Percentiles rank a stretch among this genome's conserved stretches.
Evolutionary conservation across 2,797 vertebrate species (phyloP).

Genomic region (Sciurus vulgaris): DNA sequence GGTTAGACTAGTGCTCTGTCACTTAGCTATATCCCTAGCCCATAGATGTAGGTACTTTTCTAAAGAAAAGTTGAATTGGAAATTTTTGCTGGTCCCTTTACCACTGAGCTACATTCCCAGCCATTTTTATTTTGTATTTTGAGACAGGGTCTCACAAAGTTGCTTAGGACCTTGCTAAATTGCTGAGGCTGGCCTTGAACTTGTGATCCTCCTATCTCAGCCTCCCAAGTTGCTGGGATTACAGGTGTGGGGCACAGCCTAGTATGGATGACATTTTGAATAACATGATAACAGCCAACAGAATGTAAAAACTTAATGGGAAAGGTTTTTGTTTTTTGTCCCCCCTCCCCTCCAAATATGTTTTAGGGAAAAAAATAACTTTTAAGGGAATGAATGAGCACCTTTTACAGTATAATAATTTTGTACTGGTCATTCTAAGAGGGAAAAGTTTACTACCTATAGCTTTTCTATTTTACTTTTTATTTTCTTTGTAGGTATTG

Average conservation of each 20-base stretch:
- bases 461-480: constrained; percentile 41
- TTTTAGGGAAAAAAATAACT: constrained; percentile 20
- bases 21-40: no score
- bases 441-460: neutral
- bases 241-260: no score
- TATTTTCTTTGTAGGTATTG: constrained; percentile 17
- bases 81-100: neutral
- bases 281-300: constrained; percentile 1
- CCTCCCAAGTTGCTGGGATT: no score
- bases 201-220: no score
- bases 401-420: constrained; percentile 23
- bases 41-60: neutral
- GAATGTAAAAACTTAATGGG: neutral
- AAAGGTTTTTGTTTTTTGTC: no score
- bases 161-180: no score
- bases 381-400: neutral
- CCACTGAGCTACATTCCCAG: no score
- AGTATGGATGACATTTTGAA: neutral
- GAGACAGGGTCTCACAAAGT: no score
- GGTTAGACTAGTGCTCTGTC: no score
- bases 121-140: no score
- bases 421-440: constrained; percentile 11
- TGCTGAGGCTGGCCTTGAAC: no score
- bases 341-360: neutral
- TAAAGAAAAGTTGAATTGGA: constrained; percentile 53